Base-by-base conservation (phyloP, 2,797 vertebrate genomes). In the Lates japonicus region DNA sequence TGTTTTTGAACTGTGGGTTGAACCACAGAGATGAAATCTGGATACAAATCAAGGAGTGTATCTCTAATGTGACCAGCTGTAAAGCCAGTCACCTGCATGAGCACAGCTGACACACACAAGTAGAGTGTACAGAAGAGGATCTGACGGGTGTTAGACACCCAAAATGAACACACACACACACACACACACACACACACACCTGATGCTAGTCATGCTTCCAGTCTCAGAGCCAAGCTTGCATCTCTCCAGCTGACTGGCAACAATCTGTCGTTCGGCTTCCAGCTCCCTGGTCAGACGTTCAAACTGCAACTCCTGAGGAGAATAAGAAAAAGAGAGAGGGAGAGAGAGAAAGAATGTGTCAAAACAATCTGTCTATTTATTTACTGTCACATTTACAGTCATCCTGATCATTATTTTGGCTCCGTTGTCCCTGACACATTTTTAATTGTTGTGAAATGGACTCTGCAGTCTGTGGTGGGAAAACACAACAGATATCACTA, bases 161-260 rank as follows among this genome's bases (percentile, higher is more conserved):
- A 66, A 52, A 7, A 57, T 37, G 12, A 9, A 51, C 37, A 74
- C 61, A 67, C 58, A 61, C 48, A 60, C 17, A 58, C 12, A 51
- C 20, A 63, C 57, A 77, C 46, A 54, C 42, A 48, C 16, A 69
- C 37, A 62, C 61, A 95, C 29, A 31, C 89, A 99, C 98, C 98
- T 99, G 95, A 99, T 97, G 94, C 98, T 99, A 93, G 97, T 99
- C 97, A 99, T 97, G 95, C 98, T 99, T 95, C 98, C 98, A 0
- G 98, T 98, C 92, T 99, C 98, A 81, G 98, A 99, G 92, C 98
- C 98, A 83, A 99, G 97, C 90, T 99, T 99, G 97, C 98, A 99
- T 98, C 97, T 96, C 96, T 99, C 98, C 95, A 99, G 95, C 83
- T 99, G 98, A 96, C 97, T 99, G 67, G 98, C 98, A 44, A 99